Evolutionary conservation across 2,888 invertebrate genomes (phyloP).

Genomic region (Drosophila borealis): DNA sequence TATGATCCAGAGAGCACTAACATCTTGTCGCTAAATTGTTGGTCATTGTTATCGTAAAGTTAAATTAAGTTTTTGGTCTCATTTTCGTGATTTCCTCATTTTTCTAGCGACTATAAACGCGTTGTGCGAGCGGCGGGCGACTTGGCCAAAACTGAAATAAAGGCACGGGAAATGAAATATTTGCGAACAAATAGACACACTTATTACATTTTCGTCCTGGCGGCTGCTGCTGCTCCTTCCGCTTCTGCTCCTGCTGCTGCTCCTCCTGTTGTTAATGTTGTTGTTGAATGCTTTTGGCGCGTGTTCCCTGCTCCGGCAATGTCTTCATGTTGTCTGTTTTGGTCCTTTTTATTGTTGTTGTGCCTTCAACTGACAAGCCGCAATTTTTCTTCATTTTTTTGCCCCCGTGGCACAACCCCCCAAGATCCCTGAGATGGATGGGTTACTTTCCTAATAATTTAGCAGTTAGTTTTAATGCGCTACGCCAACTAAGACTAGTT

Average conservation of each 20-base stretch:
- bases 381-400: conserved; percentile 74
- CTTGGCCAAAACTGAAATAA: conserved; percentile 48
- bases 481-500: conserved; percentile 28
- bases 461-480: conserved; percentile 77
- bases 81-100: conserved; percentile 36
- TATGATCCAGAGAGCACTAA: neutral
- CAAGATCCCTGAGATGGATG: conserved; percentile 66
- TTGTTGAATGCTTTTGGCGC: conserved; percentile 74
- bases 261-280: conserved; percentile 45
- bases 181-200: conserved; percentile 81
- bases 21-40: conserved; percentile 30
- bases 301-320: conserved; percentile 61
- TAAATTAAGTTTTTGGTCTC: conserved; percentile 51
- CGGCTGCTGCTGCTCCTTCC: conserved; percentile 4
- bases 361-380: conserved; percentile 75
- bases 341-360: conserved; percentile 75
- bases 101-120: conserved; percentile 25
- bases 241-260: neutral
- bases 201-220: conserved; percentile 74
- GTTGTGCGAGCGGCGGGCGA: conserved; percentile 43
- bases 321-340: conserved; percentile 72
- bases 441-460: conserved; percentile 76
- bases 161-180: conserved; percentile 80
- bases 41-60: conserved; percentile 51
- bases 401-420: conserved; percentile 30